A percentile compares a stretch with the other conserved stretches of the same genome.
phyloP scores from a whole-genome alignment of 2,888 invertebrate species.

The Cabera pusaria region DNA sequence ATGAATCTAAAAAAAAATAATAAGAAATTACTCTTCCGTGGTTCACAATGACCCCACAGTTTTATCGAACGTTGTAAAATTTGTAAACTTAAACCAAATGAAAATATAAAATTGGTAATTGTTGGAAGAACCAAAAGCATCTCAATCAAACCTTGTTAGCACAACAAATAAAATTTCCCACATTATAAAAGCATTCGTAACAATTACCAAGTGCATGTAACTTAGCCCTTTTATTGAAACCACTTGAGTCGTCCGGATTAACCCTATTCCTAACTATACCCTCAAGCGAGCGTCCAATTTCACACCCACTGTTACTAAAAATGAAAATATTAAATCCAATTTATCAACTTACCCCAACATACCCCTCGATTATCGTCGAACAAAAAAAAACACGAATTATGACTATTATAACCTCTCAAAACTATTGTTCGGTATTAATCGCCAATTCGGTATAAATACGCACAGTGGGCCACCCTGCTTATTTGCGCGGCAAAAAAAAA shows the following conservation, averaged over 20 bases:
- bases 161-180: slow-evolving; percentile 10
- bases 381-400: slow-evolving; percentile 75
- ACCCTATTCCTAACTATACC: slow-evolving; percentile 64
- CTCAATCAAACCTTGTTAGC: slow-evolving; percentile 1
- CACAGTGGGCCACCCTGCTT: slow-evolving; percentile 65
- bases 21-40: too few species aligned
- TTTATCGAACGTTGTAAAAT: too few species aligned
- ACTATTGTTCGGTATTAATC: slow-evolving; percentile 72
- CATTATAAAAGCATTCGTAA: slow-evolving; percentile 22
- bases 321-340: slow-evolving; percentile 83
- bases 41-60: too few species aligned
- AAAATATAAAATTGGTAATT: too few species aligned
- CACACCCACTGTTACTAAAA: slow-evolving; percentile 77
- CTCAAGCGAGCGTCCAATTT: slow-evolving; percentile 78
- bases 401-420: slow-evolving; percentile 74
- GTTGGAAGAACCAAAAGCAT: too few species aligned
- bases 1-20: too few species aligned
- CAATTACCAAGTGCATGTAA: slow-evolving; percentile 36
- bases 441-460: slow-evolving; percentile 66
- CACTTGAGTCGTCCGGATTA: slow-evolving; percentile 58
- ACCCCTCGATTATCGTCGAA: slow-evolving; percentile 69
- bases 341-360: slow-evolving; percentile 63
- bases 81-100: too few species aligned
- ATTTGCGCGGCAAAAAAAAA: slow-evolving; percentile 64
- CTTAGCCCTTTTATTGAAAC: slow-evolving; percentile 43